These are phyloP conservation scores for Menidia beryllina DNA, from an alignment of 2,113 vertebrate species.

Conservation along the genomic window DNA sequence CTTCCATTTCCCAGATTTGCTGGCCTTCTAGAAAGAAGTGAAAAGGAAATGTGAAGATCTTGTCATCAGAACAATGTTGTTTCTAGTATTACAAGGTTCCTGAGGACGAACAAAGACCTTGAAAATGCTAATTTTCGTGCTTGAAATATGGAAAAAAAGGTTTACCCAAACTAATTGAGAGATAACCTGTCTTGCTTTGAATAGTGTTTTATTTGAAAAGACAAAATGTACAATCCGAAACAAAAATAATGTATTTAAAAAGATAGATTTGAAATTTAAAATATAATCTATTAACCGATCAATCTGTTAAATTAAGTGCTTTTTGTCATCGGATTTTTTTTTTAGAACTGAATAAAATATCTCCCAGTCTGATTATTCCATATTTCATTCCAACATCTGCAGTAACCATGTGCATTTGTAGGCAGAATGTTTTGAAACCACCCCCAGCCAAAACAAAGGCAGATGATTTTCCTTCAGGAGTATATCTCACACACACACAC, in stretches of 20 bases:
- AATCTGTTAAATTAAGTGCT: too few species aligned
- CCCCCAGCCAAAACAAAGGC: conserved; percentile 51
- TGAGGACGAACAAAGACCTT: not conserved
- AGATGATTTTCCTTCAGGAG: not conserved
- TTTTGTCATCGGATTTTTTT: too few species aligned
- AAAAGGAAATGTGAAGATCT: not conserved
- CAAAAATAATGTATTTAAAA: too few species aligned
- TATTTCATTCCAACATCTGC: too few species aligned
- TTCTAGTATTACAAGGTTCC: not conserved
- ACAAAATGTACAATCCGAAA: not conserved
- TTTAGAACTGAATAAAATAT: too few species aligned
- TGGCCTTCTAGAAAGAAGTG: conserved; percentile 88
- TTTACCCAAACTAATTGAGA: not conserved
- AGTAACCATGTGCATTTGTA: not conserved
- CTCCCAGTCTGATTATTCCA: too few species aligned
- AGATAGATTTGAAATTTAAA: too few species aligned
- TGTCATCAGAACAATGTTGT: conserved; percentile 9
- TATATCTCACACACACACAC: not conserved
- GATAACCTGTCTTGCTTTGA: not conserved
- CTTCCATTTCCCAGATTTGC: conserved; percentile 97
- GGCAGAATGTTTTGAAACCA: conserved; percentile 45
- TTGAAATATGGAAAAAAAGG: not conserved
- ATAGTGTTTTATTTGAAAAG: not conserved
- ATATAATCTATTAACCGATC: too few species aligned
- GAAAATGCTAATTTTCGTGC: not conserved